Evolutionary conservation across 2,113 vertebrate genomes (phyloP).

Genomic region (Geococcyx californianus): DNA sequence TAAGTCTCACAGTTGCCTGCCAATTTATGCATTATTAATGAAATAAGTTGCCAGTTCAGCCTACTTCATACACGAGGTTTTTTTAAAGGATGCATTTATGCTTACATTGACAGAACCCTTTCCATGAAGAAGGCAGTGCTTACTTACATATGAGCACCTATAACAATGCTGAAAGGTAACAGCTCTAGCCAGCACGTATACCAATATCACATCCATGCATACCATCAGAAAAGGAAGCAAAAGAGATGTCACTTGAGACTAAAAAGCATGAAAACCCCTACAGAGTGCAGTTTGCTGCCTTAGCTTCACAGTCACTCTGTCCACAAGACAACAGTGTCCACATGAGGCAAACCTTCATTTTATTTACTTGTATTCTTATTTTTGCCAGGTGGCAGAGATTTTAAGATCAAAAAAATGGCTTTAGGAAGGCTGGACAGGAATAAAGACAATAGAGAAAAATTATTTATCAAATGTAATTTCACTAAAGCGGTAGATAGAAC

Average conservation of each 20-base stretch:
- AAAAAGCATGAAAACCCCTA: not conserved
- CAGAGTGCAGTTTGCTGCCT: not conserved
- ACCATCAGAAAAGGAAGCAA: not conserved
- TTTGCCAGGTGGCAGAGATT: not conserved
- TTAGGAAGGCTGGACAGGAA: not conserved
- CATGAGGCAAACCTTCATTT: not conserved
- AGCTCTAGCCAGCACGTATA: not conserved
- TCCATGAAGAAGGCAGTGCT: not conserved
- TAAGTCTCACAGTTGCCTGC: not conserved
- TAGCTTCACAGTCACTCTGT: not conserved
- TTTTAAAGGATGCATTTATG: not conserved
- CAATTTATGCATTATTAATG: not conserved
- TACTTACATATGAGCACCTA: not conserved
- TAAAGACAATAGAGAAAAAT: not conserved
- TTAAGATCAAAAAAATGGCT: not conserved
- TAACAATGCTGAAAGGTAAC: not conserved
- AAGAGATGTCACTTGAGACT: not conserved
- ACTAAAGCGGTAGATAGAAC: not conserved
- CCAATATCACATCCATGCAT: not conserved
- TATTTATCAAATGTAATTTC: not conserved
- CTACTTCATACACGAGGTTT: not conserved
- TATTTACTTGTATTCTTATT: not conserved
- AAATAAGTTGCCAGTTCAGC: not conserved
- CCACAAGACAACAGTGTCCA: not conserved
- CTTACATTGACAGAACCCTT: not conserved